These are phyloP conservation scores for Sinodicranocentrus sp. DNA, from an alignment of 2,888 invertebrate species.

Conservation along the genomic window DNA sequence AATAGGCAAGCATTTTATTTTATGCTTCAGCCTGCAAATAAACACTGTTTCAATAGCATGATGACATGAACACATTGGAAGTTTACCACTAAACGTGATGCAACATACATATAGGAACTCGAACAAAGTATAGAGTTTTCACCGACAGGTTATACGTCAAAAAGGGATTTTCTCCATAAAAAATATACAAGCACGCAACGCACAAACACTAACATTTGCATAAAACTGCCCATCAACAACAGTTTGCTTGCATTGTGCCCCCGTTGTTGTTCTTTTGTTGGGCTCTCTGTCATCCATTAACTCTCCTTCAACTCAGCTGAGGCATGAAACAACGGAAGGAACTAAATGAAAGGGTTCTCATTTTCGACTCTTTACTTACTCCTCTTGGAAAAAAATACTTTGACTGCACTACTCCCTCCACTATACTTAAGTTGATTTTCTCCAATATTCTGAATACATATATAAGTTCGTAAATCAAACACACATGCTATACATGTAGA, in stretches of 20 bases:
- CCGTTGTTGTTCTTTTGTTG: not conserved
- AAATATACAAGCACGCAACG: not conserved
- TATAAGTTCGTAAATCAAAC: slow-evolving; percentile 56
- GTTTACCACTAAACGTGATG: too few species aligned
- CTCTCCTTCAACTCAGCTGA: too few species aligned
- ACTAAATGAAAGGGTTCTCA: not conserved
- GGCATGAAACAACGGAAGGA: too few species aligned
- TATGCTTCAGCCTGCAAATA: slow-evolving; percentile 8
- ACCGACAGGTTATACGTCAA: slow-evolving; percentile 2
- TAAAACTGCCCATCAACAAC: slow-evolving; percentile 4
- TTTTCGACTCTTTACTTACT: too few species aligned
- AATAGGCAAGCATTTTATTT: not conserved
- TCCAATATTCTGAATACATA: too few species aligned
- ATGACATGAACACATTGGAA: too few species aligned
- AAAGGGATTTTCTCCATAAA: not conserved
- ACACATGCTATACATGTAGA: slow-evolving; percentile 1
- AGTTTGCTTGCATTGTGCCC: not conserved
- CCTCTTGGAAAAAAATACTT: too few species aligned
- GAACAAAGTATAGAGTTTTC: too few species aligned
- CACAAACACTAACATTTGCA: not conserved
- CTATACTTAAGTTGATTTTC: too few species aligned
- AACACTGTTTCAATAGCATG: slow-evolving; percentile 6
- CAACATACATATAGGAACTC: too few species aligned
- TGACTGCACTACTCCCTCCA: too few species aligned
- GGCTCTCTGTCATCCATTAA: too few species aligned